These are phyloP conservation scores for Phainopepla nitens DNA, from an alignment of 2,113 vertebrate genomes.

Conservation along the genomic window DNA sequence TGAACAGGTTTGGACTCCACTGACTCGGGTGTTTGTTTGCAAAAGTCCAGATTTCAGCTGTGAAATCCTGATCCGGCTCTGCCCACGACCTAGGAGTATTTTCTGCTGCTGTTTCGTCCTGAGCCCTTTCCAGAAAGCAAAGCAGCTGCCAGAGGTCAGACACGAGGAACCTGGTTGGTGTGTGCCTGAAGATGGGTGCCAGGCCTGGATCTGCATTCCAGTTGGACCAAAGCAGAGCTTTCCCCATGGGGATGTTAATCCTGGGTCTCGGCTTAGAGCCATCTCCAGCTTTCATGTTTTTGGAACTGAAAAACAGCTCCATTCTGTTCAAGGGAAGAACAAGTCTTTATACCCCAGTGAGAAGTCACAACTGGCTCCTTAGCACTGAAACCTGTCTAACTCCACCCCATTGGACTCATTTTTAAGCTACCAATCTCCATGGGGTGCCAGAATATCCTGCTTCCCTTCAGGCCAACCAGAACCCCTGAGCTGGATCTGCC, in stretches of 20 bases:
- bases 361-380: neutral
- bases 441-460: neutral
- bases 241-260: neutral
- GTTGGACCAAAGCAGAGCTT: neutral
- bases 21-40: neutral
- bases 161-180: fast-evolving
- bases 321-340: neutral
- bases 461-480: neutral
- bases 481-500: neutral
- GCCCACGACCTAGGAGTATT: neutral
- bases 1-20: neutral
- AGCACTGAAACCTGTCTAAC: neutral
- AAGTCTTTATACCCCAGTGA: neutral
- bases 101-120: neutral
- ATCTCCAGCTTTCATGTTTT: neutral
- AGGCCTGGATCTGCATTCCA: neutral
- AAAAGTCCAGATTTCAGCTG: neutral
- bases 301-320: neutral
- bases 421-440: neutral
- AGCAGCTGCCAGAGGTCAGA: constrained; percentile 34
- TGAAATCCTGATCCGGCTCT: neutral
- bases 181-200: constrained; percentile 18
- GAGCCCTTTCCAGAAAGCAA: neutral
- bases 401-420: neutral
- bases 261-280: neutral